Percentiles rank a stretch among this genome's conserved stretches.
Evolutionary conservation across 2,888 invertebrate species (phyloP).

Genomic region (Apeira syringaria): DNA sequence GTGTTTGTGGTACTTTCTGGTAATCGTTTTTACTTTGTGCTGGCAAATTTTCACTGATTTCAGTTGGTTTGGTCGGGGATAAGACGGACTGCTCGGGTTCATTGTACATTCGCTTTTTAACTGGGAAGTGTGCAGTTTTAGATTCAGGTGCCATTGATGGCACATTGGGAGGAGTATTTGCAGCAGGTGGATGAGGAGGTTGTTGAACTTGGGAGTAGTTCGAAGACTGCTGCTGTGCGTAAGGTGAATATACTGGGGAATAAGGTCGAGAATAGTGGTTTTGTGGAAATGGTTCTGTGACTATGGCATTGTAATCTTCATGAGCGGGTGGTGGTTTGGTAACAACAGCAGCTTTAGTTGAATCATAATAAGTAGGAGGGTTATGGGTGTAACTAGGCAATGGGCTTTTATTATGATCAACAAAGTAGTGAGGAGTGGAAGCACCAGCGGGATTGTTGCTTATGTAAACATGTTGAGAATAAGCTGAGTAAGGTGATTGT

Average conservation of each 20-base stretch:
- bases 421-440: conserved; percentile 68
- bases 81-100: conserved; percentile 65
- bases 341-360: conserved; percentile 71
- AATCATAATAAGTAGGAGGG: conserved; percentile 85
- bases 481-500: conserved; percentile 73
- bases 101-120: conserved; percentile 86
- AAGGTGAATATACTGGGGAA: conserved; percentile 64
- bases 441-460: conserved; percentile 60
- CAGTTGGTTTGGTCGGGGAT: conserved; percentile 47
- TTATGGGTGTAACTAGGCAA: conserved; percentile 71
- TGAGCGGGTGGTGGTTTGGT: conserved; percentile 76
- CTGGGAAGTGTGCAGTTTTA: conserved; percentile 81
- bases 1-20: conserved; percentile 46
- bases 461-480: conserved; percentile 75
- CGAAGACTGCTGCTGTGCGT: conserved; percentile 54
- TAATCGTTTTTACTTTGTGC: conserved; percentile 53
- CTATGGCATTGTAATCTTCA: conserved; percentile 81
- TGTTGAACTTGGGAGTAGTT: conserved; percentile 60
- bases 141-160: conserved; percentile 52
- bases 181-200: conserved; percentile 49
- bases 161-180: conserved; percentile 41
- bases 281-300: conserved; percentile 81
- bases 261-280: conserved; percentile 71
- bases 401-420: conserved; percentile 74
- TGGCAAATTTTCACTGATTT: conserved; percentile 44